phyloP scores from a whole-genome alignment of 2,888 invertebrate genomes.

The Dascillus cervinus region DNA sequence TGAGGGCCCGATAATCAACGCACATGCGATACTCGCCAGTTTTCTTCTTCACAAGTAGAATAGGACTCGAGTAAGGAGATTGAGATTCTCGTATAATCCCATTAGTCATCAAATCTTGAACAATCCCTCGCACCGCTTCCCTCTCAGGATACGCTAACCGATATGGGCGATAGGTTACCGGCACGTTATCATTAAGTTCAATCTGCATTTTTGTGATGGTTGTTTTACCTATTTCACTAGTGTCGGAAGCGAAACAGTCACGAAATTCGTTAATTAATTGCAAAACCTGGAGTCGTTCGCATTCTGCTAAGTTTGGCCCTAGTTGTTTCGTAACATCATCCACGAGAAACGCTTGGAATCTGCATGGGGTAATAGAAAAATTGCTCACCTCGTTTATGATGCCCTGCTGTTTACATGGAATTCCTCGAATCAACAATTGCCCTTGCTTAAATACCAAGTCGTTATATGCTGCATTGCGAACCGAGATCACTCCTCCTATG shows the following conservation, averaged over 20 bases:
- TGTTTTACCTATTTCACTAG: slow-evolving; percentile 2
- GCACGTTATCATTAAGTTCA: slow-evolving; percentile 1
- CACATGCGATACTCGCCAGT: slow-evolving; percentile 15
- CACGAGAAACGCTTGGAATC: too few species aligned
- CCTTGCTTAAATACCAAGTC: too few species aligned
- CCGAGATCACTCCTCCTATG: too few species aligned
- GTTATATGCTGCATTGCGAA: too few species aligned
- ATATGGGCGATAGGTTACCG: slow-evolving; percentile 4
- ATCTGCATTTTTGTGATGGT: slow-evolving; percentile 1
- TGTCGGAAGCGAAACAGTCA: slow-evolving; percentile 1
- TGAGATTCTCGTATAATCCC: slow-evolving; percentile 6
- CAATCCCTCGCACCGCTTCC: not conserved
- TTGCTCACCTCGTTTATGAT: too few species aligned
- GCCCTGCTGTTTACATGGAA: too few species aligned
- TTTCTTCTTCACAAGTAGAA: slow-evolving; percentile 24
- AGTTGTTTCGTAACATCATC: too few species aligned
- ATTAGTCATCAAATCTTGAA: slow-evolving; percentile 1
- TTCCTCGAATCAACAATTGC: too few species aligned
- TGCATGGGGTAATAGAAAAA: too few species aligned
- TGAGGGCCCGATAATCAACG: slow-evolving; percentile 24
- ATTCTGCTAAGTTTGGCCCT: too few species aligned
- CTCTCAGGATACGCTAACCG: not conserved
- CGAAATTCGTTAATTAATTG: slow-evolving; percentile 1
- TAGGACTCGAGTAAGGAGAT: slow-evolving; percentile 24
- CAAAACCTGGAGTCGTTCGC: not conserved